Base-by-base conservation (phyloP, 1,140 invertebrate genomes). In the Tachypleus tridentatus region DNA sequence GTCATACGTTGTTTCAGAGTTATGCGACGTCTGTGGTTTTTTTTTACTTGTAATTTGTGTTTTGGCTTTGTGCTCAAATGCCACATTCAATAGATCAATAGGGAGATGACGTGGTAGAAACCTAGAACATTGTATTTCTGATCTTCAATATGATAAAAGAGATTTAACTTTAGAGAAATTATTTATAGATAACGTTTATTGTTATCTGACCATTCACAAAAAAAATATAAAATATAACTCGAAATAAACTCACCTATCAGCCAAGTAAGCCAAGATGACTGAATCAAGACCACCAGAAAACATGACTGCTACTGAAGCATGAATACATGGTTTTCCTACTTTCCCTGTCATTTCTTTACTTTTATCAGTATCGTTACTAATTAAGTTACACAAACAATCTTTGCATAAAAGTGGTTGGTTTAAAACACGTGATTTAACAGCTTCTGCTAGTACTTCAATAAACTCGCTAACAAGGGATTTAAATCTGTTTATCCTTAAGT, bases 221-320 rank as follows among this genome's bases (percentile, higher is more conserved):
- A 29, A 29, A 29, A 29, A 29, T 29, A 29, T 29, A 29, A 29
- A 29, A 29, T 29, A 29, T 54, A 54, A 54, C 7, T 54, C 0
- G 7, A 64, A 62, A 64, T 59, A 49, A 48, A 58, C 61, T 67
- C 71, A 79, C 79, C 85, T 84, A 76, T 94, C 80, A 29, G 87
- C 84, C 49, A 97, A 74, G 51, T 85, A 79, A 51, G 94, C 87
- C 67, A 98, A 77, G 71, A 97, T 83, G 49, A 91, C 85, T 58
- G 94, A 98, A 79, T 98, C 96, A 9, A 98, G 79, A 49, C 96
- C 96, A 63, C 95, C 95, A 71, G 94, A 98, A 81, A 97, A 98
- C 70, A 97, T 79, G 66, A 98, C 77, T 51, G 87, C 92, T 54
- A 92, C 78, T 76, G 87, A 87, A 29, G 88, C 80, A 79, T 95